Conservation (phyloP, 1,140 invertebrate genomes). For the Sipha flava region DNA sequence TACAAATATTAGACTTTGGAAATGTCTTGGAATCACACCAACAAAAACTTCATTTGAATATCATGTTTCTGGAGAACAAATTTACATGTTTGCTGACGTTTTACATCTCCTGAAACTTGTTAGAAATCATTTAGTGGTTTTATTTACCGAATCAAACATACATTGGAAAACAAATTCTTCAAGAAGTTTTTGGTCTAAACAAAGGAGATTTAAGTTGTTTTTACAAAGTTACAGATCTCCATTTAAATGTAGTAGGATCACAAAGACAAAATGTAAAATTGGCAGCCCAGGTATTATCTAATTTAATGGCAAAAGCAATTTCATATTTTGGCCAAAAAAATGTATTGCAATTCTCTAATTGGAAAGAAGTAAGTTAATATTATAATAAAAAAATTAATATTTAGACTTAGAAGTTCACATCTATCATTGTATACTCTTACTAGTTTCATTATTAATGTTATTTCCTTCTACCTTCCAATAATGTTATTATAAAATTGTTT, state of each 20-base stretch:
- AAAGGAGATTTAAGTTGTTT: neutral
- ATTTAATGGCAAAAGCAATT: neutral
- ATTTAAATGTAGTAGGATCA: neutral
- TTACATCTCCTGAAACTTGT: neutral
- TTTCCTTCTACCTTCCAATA: no score
- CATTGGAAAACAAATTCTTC: neutral
- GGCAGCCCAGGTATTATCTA: neutral
- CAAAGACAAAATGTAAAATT: neutral
- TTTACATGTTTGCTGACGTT: neutral
- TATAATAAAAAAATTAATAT: neutral
- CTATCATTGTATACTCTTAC: no score
- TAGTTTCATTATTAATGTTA: no score
- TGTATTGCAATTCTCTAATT: neutral
- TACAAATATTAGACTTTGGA: neutral
- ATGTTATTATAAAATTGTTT: no score
- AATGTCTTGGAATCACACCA: neutral
- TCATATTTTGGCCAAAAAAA: neutral
- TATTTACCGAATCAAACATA: neutral
- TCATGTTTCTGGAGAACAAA: neutral
- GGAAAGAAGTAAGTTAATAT: neutral
- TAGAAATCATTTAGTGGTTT: neutral
- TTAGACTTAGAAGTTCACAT: neutral
- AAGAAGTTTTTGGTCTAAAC: neutral
- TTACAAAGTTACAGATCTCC: neutral
- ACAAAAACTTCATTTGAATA: neutral